Evolutionary conservation across 1,140 invertebrate genomes (phyloP), one percentile per base, ranked within the genome.

Genomic region (Drosophila serrata): DNA sequence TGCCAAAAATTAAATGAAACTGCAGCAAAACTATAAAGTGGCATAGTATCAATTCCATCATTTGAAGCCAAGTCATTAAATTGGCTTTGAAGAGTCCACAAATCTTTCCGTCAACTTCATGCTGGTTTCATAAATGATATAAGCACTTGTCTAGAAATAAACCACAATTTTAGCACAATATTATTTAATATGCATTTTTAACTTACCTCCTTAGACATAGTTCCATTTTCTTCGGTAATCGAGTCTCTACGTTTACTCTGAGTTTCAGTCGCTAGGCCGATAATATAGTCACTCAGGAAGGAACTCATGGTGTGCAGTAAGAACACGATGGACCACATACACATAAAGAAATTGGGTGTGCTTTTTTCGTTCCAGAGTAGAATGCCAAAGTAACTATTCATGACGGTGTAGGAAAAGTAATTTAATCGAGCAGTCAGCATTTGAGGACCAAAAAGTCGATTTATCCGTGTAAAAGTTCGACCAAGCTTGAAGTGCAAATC

Each of bases 51-150:
- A 49, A 31, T 6, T 49, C 48, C 27, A 49, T 31, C 27, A 49
- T 31, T 12, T 19, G 27, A 13, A 49, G 27, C 48, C 48, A 49
- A 19, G n/a, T 13, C n/a, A 17, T 12, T 31, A 12, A 11, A 31
- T 49, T 31, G 11, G 11, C 48, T 17, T 2, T 7, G 6, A 51
- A 33, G 29, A 51, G 48, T 19, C 27, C 48, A 33, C 17, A 51
- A 51, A 51, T 13, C 48, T 6, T 19, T 5, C 12, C 3, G 3
- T 51, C 6, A 19, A 13, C n/a, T 31, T 51, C 48, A 51, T 13
- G 29, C 27, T 51, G 48, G n/a, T 51, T 51, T 51, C 48, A n/a
- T 51, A 33, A 19, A 33, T 19, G 3, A 51, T 51, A 13, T 51
- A 51, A 3, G 48, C 29, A 51, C 17, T 19, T 31, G n/a, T 13